A percentile compares a stretch with the other conserved stretches of the same genome.
phyloP scores from a whole-genome alignment of 2,888 invertebrate species.

The Danaus chrysippus region DNA sequence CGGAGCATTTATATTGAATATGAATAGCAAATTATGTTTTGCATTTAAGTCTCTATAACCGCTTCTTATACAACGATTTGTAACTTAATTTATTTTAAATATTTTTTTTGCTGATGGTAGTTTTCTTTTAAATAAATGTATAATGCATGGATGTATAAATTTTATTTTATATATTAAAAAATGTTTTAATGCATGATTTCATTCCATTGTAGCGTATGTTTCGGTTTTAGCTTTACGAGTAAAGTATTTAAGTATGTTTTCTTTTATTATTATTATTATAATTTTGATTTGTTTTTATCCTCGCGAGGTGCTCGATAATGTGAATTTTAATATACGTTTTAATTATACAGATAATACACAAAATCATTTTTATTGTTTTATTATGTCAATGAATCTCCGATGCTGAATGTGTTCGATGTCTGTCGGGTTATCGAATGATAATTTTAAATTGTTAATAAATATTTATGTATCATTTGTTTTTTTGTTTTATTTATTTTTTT shows the following conservation, averaged over 20 bases:
- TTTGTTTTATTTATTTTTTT: slow-evolving; percentile 61
- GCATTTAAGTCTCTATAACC: slow-evolving; percentile 32
- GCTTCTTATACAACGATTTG: slow-evolving; percentile 57
- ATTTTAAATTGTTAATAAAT: slow-evolving; percentile 75
- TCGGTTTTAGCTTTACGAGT: slow-evolving; percentile 70
- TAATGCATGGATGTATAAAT: slow-evolving; percentile 38
- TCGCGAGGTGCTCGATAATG: slow-evolving; percentile 61
- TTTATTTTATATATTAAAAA: slow-evolving; percentile 35
- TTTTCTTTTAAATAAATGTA: slow-evolving; percentile 36
- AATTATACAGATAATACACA: slow-evolving; percentile 36
- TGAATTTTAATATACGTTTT: slow-evolving; percentile 49
- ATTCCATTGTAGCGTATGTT: slow-evolving; percentile 72
- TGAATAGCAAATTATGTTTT: slow-evolving; percentile 32
- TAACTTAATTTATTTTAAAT: slow-evolving; percentile 57
- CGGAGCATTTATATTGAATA: slow-evolving; percentile 23
- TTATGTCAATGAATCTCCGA: slow-evolving; percentile 59
- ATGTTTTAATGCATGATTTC: slow-evolving; percentile 64
- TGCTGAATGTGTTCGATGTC: slow-evolving; percentile 41
- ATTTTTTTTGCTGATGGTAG: slow-evolving; percentile 63
- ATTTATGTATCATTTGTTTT: slow-evolving; percentile 67
- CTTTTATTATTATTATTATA: slow-evolving; percentile 44
- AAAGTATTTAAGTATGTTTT: slow-evolving; percentile 58
- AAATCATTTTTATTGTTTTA: slow-evolving; percentile 29
- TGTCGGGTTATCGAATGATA: slow-evolving; percentile 55
- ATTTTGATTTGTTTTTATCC: slow-evolving; percentile 48